Conservation (phyloP, 1,140 invertebrate species). For the Sweltsa coloradensis region DNA sequence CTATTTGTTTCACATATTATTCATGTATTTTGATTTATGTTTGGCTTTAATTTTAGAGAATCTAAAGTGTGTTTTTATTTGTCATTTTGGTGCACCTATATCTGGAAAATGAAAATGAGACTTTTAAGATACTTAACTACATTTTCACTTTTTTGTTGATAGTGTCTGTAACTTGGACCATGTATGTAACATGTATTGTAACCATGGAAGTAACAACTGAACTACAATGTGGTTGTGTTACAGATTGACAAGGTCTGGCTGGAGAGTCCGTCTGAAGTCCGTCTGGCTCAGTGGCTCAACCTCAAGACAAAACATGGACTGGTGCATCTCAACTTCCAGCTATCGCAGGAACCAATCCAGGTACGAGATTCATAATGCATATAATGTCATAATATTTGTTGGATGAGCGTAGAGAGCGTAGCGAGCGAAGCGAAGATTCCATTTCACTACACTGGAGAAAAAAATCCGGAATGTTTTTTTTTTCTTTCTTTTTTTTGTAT, state of each 20-base stretch:
- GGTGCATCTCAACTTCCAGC: slow-evolving; percentile 36
- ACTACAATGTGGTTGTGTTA: slow-evolving; percentile 13
- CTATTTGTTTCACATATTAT: too few relatives aligned
- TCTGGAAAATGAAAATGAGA: too few relatives aligned
- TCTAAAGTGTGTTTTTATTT: too few relatives aligned
- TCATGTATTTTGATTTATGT: too few relatives aligned
- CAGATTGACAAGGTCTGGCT: slow-evolving; percentile 45
- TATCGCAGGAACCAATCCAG: slow-evolving; percentile 38
- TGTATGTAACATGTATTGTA: slow-evolving; percentile 7
- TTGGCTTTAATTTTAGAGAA: too few relatives aligned
- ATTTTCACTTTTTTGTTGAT: neutral
- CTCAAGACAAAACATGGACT: slow-evolving; percentile 37
- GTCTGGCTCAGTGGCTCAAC: slow-evolving; percentile 45
- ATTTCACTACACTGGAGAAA: too few relatives aligned
- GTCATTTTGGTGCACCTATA: too few relatives aligned
- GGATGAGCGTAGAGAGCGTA: too few relatives aligned
- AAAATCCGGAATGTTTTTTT: too few relatives aligned
- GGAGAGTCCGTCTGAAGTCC: slow-evolving; percentile 40
- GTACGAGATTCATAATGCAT: slow-evolving; percentile 26
- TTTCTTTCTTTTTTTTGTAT: too few relatives aligned
- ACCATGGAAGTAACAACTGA: neutral
- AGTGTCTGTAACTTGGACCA: neutral
- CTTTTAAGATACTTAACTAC: neutral
- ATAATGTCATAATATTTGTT: too few relatives aligned
- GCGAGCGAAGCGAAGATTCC: too few relatives aligned